Percentiles rank a stretch among this genome's conserved stretches.
phyloP scores from a whole-genome alignment of 2,888 invertebrate species.

The Heliconius cydno region DNA sequence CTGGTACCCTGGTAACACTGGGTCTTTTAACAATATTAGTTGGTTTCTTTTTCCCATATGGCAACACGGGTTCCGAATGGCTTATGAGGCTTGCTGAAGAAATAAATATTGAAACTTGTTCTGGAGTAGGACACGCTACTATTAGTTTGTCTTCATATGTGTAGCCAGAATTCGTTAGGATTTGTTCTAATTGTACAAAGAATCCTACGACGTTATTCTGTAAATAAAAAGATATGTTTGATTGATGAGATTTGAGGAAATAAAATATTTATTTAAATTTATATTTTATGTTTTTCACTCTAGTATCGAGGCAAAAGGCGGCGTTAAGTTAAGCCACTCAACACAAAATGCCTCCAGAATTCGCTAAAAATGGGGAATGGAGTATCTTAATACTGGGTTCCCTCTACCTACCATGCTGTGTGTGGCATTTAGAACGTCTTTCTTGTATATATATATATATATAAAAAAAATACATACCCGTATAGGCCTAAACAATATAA shows the following conservation, averaged over 20 bases:
- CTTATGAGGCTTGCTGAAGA: slow-evolving; percentile 90
- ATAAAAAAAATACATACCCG: slow-evolving; percentile 81
- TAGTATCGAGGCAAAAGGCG: too few species aligned
- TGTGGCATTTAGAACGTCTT: too few species aligned
- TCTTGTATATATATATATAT: too few species aligned
- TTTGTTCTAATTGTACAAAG: slow-evolving; percentile 93
- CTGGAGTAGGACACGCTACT: slow-evolving; percentile 95
- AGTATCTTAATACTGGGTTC: too few species aligned
- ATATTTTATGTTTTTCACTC: too few species aligned
- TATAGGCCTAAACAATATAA: slow-evolving; percentile 97
- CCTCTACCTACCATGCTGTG: too few species aligned
- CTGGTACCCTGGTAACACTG: slow-evolving; percentile 65
- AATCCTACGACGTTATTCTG: slow-evolving; percentile 94
- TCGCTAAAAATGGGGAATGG: too few species aligned
- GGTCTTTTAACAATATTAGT: slow-evolving; percentile 65
- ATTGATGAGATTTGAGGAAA: too few species aligned
- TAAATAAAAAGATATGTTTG: slow-evolving; percentile 50
- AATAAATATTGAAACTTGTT: slow-evolving; percentile 95
- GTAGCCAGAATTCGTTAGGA: slow-evolving; percentile 89
- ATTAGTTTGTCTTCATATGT: slow-evolving; percentile 91
- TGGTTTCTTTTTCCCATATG: slow-evolving; percentile 73
- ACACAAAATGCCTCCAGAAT: too few species aligned
- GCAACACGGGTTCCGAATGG: slow-evolving; percentile 73
- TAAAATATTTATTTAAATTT: too few species aligned
- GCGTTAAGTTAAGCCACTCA: too few species aligned